Evolutionary conservation across 2,113 vertebrate genomes (phyloP).

Genomic region (Channa maculata): DNA sequence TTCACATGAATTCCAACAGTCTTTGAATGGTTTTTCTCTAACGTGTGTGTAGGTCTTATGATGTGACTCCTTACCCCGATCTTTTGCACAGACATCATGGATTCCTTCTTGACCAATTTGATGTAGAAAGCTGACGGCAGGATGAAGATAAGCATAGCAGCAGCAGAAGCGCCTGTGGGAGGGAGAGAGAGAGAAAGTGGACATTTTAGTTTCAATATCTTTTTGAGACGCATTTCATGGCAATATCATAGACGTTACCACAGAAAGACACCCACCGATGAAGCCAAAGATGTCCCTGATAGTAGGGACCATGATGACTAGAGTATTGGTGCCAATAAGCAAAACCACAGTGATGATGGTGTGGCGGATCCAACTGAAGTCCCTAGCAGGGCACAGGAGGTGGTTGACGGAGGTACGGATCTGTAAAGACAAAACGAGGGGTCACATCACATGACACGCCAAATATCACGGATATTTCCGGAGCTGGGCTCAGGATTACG

Average conservation of each 20-base stretch:
- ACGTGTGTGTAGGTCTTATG: neutral
- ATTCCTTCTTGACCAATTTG: slow-evolving; percentile 95
- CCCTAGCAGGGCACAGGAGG: slow-evolving; percentile 87
- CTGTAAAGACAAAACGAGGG: slow-evolving; percentile 68
- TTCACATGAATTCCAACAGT: neutral
- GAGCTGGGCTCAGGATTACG: too few relatives aligned
- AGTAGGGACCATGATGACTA: slow-evolving; percentile 95
- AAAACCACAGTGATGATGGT: slow-evolving; percentile 86
- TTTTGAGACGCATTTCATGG: neutral
- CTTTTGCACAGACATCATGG: slow-evolving; percentile 94
- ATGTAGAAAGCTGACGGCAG: slow-evolving; percentile 98
- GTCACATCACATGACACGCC: neutral
- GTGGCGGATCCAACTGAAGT: slow-evolving; percentile 94
- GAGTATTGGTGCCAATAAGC: slow-evolving; percentile 85
- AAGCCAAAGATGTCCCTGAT: slow-evolving; percentile 97
- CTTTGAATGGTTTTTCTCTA: too few relatives aligned
- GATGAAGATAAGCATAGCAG: slow-evolving; percentile 98
- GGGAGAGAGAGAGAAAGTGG: too few relatives aligned
- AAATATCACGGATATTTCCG: too few relatives aligned
- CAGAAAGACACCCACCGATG: slow-evolving; percentile 83
- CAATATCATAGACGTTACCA: neutral
- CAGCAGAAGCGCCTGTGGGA: slow-evolving; percentile 91
- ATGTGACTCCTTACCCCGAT: slow-evolving; percentile 88
- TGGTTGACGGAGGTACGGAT: slow-evolving; percentile 95
- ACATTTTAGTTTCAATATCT: neutral